Evolutionary conservation across 2,888 invertebrate genomes (phyloP), one percentile per base, ranked within the genome.

Genomic region (Thymelicus lineola): DNA sequence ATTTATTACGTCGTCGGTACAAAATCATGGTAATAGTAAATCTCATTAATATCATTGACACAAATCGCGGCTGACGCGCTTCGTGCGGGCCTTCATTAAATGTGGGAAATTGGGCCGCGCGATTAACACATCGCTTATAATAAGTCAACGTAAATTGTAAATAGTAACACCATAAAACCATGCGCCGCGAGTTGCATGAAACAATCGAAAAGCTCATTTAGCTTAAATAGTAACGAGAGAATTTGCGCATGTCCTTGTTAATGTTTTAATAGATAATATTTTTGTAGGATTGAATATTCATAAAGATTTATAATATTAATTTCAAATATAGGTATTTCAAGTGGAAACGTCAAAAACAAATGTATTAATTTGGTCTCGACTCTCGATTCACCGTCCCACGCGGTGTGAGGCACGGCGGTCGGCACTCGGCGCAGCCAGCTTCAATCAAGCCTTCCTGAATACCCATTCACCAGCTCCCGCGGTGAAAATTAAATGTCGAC

Each of bases 281-380:
- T 28, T 28, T 28, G 28, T 28, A 28, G 28, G 3, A 28, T 28
- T 1, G 28, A 28, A 28, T 28, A 28, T 28, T 28, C 28, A 28
- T 28, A 28, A 28, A 28, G 28, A 3, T 28, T 28, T 20, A 20
- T 1, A 3, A 3, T 20, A 20, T 20, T n/a, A n/a, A n/a, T 2
- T 20, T 20, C 20, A 20, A 20, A 3, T 20, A 20, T 28, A 28
- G 28, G 28, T 28, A 0, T 10, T 66, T 12, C 42, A 10, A 36
- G 17, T 35, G 53, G 53, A 67, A 28, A 67, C 53, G n/a, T 60
- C 7, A 15, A 35, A 57, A 62, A 57, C 57, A 28, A 62, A 62
- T 68, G 55, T 73, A 75, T 80, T 78, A 79, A 81, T 80, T 80
- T 77, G 74, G 74, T 76, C 28, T 72, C 80, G 73, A 80, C 81